A percentile compares a stretch with the other conserved stretches of the same genome.
Evolutionary conservation across 1,140 invertebrate species (phyloP).

Genomic region (Wasmannia auropunctata): DNA sequence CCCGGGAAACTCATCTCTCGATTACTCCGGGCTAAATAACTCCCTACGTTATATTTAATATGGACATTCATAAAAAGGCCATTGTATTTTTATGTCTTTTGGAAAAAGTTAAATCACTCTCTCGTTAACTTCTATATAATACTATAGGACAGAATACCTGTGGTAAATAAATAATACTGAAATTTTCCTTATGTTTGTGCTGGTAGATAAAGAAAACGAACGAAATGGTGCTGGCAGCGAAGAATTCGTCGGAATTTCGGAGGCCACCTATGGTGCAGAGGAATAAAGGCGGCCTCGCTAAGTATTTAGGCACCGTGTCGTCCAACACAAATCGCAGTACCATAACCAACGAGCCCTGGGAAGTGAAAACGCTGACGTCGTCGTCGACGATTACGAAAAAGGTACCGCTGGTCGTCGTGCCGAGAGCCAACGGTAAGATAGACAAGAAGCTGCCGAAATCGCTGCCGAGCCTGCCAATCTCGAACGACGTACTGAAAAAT

Average conservation of each 20-base stretch:
- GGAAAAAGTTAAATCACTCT: background rate
- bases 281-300: slow-evolving; percentile 82
- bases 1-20: too few relatives aligned
- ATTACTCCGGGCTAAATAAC: too few relatives aligned
- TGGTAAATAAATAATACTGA: slow-evolving; percentile 19
- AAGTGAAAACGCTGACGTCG: slow-evolving; percentile 73
- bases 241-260: slow-evolving; percentile 81
- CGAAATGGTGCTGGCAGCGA: slow-evolving; percentile 82
- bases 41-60: too few relatives aligned
- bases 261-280: slow-evolving; percentile 82
- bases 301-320: slow-evolving; percentile 76
- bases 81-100: background rate
- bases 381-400: slow-evolving; percentile 73
- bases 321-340: slow-evolving; percentile 45
- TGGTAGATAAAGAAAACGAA: slow-evolving; percentile 77
- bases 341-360: slow-evolving; percentile 74
- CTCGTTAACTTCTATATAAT: background rate
- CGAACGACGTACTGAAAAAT: slow-evolving; percentile 76
- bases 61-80: too few relatives aligned
- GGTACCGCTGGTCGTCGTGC: slow-evolving; percentile 71
- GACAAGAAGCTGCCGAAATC: slow-evolving; percentile 79
- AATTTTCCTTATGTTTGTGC: background rate
- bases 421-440: slow-evolving; percentile 75
- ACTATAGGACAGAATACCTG: background rate
- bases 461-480: slow-evolving; percentile 76